Conservation (phyloP, 2,113 vertebrate species). For the Rhodinocichla rosea region DNA sequence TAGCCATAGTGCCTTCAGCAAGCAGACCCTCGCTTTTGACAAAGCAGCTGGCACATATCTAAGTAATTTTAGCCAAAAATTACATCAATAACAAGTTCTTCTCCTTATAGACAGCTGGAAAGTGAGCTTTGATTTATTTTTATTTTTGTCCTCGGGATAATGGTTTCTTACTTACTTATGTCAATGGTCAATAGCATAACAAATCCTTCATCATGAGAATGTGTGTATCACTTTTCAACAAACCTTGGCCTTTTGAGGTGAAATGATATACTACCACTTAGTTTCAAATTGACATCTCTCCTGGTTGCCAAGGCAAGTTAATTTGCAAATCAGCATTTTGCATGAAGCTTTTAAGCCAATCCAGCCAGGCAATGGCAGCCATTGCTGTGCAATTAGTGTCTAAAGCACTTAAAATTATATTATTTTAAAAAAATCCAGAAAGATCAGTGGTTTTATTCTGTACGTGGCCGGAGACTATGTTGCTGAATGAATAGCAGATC, state of each 20-base stretch:
- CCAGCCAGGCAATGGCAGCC: not conserved
- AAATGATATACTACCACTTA: slow-evolving; percentile 29
- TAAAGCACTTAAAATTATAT: not conserved
- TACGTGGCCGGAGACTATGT: not conserved
- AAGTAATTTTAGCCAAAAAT: slow-evolving; percentile 28
- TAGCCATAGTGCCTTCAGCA: not conserved
- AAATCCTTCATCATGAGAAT: slow-evolving; percentile 38
- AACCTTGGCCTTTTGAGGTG: slow-evolving; percentile 31
- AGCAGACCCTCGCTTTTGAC: not conserved
- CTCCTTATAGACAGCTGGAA: slow-evolving; percentile 23
- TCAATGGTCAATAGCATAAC: slow-evolving; percentile 41
- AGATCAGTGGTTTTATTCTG: not conserved
- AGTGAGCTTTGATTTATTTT: slow-evolving; percentile 50
- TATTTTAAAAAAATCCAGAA: not conserved
- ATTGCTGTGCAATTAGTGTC: slow-evolving; percentile 4
- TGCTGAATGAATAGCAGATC: not conserved
- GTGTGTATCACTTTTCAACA: slow-evolving; percentile 29
- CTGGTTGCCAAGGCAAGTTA: not conserved
- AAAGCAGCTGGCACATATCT: not conserved
- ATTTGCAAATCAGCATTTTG: slow-evolving; percentile 21
- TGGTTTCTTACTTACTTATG: slow-evolving; percentile 34
- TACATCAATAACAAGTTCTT: not conserved
- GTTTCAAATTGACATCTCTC: not conserved
- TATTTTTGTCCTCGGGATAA: slow-evolving; percentile 11
- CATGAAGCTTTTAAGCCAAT: not conserved